phyloP scores from a whole-genome alignment of 2,113 vertebrate genomes.

The Mesembrinibis cayennensis region DNA sequence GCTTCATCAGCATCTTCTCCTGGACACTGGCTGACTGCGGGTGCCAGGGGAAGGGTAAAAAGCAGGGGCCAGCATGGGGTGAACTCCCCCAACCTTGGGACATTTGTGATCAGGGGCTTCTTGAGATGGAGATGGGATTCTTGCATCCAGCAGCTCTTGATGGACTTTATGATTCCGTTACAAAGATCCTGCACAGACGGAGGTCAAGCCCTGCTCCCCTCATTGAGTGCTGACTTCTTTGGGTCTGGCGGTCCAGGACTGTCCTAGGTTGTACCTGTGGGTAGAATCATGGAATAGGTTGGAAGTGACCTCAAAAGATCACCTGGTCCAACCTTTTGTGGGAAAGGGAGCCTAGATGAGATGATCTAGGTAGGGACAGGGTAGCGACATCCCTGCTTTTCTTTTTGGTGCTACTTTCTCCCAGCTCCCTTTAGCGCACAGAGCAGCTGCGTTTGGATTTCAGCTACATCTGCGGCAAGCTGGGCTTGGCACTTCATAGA shows the following conservation, averaged over 20 bases:
- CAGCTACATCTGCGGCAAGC: not conserved
- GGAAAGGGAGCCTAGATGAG: not conserved
- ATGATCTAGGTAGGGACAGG: not conserved
- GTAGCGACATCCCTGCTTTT: not conserved
- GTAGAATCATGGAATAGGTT: not conserved
- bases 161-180: not conserved
- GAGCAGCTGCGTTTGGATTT: not conserved
- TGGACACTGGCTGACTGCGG: accelerated
- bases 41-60: not conserved
- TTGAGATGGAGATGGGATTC: not conserved
- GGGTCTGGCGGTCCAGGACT: not conserved
- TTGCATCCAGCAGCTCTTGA: not conserved
- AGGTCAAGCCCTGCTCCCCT: not conserved
- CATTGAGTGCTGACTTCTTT: not conserved
- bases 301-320: not conserved
- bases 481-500: not conserved
- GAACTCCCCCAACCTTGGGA: not conserved
- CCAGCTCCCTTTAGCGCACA: not conserved
- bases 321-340: not conserved
- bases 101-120: not conserved
- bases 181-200: not conserved
- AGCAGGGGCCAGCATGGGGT: not conserved
- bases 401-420: not conserved
- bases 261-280: not conserved
- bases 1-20: not conserved